These are phyloP conservation scores for Hemistola chrysoprasaria DNA, from an alignment of 2,888 invertebrate genomes.

Conservation along the genomic window DNA sequence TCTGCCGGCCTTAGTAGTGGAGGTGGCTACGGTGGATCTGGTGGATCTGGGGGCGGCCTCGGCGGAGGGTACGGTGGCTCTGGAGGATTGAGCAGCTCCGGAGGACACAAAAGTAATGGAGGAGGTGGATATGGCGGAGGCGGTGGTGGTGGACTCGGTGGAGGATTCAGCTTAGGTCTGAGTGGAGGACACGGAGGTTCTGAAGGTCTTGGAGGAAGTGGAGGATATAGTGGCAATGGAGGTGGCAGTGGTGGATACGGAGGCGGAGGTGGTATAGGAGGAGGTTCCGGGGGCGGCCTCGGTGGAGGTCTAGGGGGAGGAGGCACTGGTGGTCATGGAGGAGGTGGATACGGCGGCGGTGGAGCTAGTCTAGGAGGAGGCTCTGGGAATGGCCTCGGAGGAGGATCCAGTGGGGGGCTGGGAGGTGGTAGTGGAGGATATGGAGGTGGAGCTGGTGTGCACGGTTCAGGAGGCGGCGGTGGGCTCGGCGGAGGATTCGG, in stretches of 20 bases:
- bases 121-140: constrained; percentile 20
- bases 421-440: constrained; percentile 33
- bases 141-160: constrained; percentile 14
- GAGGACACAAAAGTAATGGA: constrained; percentile 42
- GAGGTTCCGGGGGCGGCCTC: constrained; percentile 10
- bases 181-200: constrained; percentile 32
- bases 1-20: constrained; percentile 9
- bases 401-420: constrained; percentile 27
- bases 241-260: constrained; percentile 25
- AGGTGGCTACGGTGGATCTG: constrained; percentile 33
- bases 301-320: constrained; percentile 12
- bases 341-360: constrained; percentile 12
- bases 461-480: constrained; percentile 20
- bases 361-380: constrained; percentile 20
- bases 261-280: constrained; percentile 35
- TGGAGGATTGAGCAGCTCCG: constrained; percentile 31
- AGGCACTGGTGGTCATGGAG: constrained; percentile 16
- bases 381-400: constrained; percentile 13
- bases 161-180: constrained; percentile 20
- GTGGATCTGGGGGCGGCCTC: constrained; percentile 26
- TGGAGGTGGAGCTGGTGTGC: constrained; percentile 30
- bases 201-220: constrained; percentile 29
- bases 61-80: constrained; percentile 25
- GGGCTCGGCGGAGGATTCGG: constrained; percentile 21
- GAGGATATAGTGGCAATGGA: constrained; percentile 14